phyloP scores from a whole-genome alignment of 2,888 invertebrate species.

The Pollenia labialis region DNA sequence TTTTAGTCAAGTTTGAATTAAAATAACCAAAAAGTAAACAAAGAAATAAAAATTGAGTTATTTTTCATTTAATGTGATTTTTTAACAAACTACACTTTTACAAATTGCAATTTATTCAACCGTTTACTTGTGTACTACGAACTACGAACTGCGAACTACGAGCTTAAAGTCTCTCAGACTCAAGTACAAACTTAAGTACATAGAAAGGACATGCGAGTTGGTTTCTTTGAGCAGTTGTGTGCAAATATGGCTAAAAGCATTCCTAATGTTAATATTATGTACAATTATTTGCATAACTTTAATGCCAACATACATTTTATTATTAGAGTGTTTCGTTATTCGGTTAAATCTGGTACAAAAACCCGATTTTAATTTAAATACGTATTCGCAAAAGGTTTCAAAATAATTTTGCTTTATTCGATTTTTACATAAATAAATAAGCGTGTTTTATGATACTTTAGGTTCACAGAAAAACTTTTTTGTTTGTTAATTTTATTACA shows the following conservation, averaged over 20 bases:
- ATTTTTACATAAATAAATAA: no score
- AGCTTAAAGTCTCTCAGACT: not conserved
- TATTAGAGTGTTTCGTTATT: not conserved
- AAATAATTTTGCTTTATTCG: no score
- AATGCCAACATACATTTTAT: not conserved
- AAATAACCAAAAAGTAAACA: no score
- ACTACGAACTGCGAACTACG: not conserved
- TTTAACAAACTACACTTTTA: not conserved
- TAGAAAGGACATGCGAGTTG: not conserved
- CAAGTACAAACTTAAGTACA: not conserved
- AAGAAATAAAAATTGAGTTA: not conserved
- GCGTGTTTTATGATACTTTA: no score
- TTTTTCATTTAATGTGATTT: not conserved
- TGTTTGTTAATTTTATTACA: no score
- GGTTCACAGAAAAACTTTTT: no score
- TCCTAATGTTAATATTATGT: conserved; percentile 36
- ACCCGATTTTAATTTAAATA: no score
- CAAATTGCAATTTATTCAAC: not conserved
- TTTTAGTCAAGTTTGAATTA: no score
- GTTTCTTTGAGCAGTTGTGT: conserved; percentile 16
- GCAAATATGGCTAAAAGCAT: conserved; percentile 51
- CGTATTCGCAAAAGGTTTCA: no score
- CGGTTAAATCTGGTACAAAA: not conserved
- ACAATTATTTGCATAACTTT: conserved; percentile 24
- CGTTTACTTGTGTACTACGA: not conserved